phyloP scores from a whole-genome alignment of 2,888 invertebrate species.

The Drosophila lutescens region DNA sequence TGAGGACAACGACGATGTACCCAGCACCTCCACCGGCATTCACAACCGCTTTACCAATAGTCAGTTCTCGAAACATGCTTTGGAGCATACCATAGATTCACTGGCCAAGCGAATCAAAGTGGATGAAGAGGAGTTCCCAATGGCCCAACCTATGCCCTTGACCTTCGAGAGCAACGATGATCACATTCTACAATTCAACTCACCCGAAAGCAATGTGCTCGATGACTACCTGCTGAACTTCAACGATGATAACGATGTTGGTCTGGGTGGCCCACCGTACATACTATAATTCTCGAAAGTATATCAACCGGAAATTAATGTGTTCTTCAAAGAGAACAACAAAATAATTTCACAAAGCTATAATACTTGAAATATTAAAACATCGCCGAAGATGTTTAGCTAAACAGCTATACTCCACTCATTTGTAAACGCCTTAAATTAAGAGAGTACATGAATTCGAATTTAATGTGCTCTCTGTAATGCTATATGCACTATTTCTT shows the following conservation, averaged over 20 bases:
- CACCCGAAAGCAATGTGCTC: not conserved
- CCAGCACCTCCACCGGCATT: not conserved
- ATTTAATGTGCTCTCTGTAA: too few species aligned
- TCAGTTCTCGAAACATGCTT: not conserved
- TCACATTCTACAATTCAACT: not conserved
- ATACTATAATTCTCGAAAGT: not conserved
- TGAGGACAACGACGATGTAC: not conserved
- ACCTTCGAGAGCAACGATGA: not conserved
- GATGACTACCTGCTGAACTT: conserved; percentile 11
- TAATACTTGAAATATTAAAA: not conserved
- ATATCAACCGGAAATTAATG: too few species aligned
- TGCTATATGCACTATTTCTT: too few species aligned
- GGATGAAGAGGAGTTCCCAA: not conserved
- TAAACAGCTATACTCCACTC: too few species aligned
- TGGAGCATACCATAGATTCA: too few species aligned
- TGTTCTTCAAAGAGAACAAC: too few species aligned
- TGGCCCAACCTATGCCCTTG: not conserved
- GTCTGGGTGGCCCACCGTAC: not conserved
- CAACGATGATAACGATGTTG: conserved; percentile 8
- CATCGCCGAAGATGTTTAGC: not conserved
- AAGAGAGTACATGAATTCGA: too few species aligned
- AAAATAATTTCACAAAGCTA: not conserved
- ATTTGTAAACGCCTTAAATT: too few species aligned
- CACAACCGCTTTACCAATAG: not conserved
- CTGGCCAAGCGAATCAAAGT: not conserved